Base-by-base conservation (phyloP, 2,888 invertebrate species). In the Apomyelois bistriatella region DNA sequence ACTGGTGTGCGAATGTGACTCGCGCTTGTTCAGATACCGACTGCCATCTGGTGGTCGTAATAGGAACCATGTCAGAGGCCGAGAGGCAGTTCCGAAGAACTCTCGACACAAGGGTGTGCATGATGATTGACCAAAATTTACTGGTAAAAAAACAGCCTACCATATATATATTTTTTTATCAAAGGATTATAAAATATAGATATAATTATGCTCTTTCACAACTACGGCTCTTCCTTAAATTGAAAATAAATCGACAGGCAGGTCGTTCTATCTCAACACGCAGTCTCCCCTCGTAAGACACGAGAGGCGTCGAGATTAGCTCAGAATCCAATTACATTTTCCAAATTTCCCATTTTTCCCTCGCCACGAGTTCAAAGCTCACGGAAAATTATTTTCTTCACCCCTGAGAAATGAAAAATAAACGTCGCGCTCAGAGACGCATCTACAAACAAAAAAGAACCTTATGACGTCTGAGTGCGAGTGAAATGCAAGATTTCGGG, bases 261-360 rank as follows among this genome's bases (percentile, higher is more conserved):
- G 37, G 16, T 37, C n/a, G 13, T 79, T 82, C 71, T 72, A 74
- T 77, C 75, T 68, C 70, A 80, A 79, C 79, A 79, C 82, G 77
- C 76, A 78, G 72, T 74, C 74, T 72, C 76, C 76, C 72, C 74
- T 72, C 67, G 9, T 67, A 71, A 76, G 71, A 78, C 66, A 72
- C 72, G 70, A 69, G 77, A 85, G 82, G 84, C 83, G 87, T 81
- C 64, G 80, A 82, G 87, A 86, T 85, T 84, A 85, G 79, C 82
- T 74, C 72, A 72, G 81, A 89, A 89, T 88, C 87, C 88, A 89
- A 90, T 90, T 88, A 87, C 83, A 82, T 85, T 87, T 88, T 82
- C 82, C 68, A 83, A 85, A 86, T 82, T 82, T 86, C 81, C 76
- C 79, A 82, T 84, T 86, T 87, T 86, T 85, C 80, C 80, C 76